A percentile compares a stretch with the other conserved stretches of the same genome.
Evolutionary conservation across 1,140 invertebrate genomes (phyloP).

Genomic region (Euschistus heros): DNA sequence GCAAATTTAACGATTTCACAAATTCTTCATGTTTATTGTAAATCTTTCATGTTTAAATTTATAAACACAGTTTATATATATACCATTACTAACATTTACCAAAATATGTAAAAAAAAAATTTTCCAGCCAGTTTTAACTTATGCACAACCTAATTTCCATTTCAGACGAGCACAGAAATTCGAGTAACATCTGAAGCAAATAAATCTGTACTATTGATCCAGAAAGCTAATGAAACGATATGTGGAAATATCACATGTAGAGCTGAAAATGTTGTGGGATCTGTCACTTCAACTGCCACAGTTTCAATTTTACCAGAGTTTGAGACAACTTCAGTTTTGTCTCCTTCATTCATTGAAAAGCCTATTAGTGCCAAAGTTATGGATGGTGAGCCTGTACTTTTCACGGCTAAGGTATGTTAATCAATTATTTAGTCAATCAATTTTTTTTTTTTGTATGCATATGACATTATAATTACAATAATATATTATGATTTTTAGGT

Average conservation of each 20-base stretch:
- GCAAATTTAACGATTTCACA: too few species aligned
- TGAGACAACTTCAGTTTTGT: constrained; percentile 46
- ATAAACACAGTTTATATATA: too few species aligned
- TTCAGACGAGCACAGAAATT: constrained; percentile 50
- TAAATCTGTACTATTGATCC: constrained; percentile 66
- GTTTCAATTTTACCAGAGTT: constrained; percentile 54
- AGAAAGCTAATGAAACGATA: constrained; percentile 58
- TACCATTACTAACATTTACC: too few species aligned
- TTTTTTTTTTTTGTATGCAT: too few species aligned
- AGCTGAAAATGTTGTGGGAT: constrained; percentile 78
- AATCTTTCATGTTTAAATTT: too few species aligned
- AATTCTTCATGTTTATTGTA: too few species aligned
- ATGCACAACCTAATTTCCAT: constrained; percentile 17
- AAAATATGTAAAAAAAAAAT: not conserved
- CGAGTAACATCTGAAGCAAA: constrained; percentile 66
- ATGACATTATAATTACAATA: not conserved
- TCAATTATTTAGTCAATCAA: not conserved
- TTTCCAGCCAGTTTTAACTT: not conserved
- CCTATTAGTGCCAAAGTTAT: constrained; percentile 68
- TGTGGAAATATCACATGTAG: constrained; percentile 73
- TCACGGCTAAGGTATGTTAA: constrained; percentile 53
- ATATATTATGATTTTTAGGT: constrained; percentile 32
- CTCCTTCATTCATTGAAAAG: constrained; percentile 62
- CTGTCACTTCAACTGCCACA: constrained; percentile 68
- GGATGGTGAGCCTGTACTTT: constrained; percentile 79